Conservation (phyloP, 2,888 invertebrate genomes). For the Agrenia bidenticulata region DNA sequence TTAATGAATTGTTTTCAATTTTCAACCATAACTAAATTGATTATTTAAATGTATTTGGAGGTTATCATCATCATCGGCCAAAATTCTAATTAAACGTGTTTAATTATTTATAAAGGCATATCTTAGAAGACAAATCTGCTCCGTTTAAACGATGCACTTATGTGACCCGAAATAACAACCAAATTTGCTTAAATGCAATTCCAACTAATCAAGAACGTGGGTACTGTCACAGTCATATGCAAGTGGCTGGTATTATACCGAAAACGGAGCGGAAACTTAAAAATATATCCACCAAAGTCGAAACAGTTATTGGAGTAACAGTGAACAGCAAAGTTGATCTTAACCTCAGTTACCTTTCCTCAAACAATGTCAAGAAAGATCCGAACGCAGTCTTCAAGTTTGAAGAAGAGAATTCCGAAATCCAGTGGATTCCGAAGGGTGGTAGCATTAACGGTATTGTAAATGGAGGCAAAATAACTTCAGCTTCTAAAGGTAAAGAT, state of each 20-base stretch:
- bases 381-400: conserved; percentile 55
- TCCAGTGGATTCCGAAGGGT: conserved; percentile 20
- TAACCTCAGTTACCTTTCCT: conserved; percentile 10
- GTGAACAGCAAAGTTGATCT: background rate
- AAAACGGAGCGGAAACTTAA: conserved; percentile 54
- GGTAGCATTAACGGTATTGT: conserved; percentile 19
- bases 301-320: conserved; percentile 53
- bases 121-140: conserved; percentile 60
- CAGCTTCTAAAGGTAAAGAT: conserved; percentile 18
- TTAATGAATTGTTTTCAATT: too few relatives aligned
- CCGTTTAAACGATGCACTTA: conserved; percentile 57
- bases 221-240: conserved; percentile 60
- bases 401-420: conserved; percentile 35
- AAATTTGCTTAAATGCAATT: conserved; percentile 58
- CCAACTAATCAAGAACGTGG: conserved; percentile 58
- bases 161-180: conserved; percentile 51
- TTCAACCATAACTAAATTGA: too few relatives aligned
- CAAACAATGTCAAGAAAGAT: conserved; percentile 44
- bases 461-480: conserved; percentile 15
- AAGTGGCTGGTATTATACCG: conserved; percentile 56
- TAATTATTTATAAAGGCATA: conserved; percentile 58
- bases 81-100: background rate
- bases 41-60: too few relatives aligned
- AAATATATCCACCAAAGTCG: conserved; percentile 57
- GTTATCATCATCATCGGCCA: too few relatives aligned